Base-by-base conservation (phyloP, 2,797 vertebrate species). In the Zenarchopterus dispar region DNA sequence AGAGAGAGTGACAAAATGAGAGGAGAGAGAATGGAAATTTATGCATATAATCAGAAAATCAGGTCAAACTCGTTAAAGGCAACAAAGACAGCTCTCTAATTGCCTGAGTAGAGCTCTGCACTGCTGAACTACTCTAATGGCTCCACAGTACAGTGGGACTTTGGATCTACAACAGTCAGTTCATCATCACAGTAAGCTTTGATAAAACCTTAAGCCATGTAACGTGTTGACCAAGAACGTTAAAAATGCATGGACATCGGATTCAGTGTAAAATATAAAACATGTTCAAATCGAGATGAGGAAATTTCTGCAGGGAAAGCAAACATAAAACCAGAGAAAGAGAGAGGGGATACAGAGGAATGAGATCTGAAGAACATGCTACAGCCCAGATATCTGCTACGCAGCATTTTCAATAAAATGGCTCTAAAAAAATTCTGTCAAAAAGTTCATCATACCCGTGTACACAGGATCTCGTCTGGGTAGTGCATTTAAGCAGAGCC, bases 51-150 rank as follows among this genome's bases (percentile, higher is more conserved):
- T 84, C 84, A 71, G 78, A 21, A 70, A 84, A 88, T 73, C 24
- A 56, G 81, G 83, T 89, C 78, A 86, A 86, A 87, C 75, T 88
- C 46, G 67, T 87, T 81, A 84, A 75, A 84, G 57, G 57, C 65
- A 73, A 82, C 84, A 88, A 88, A 85, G 57, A 69, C 67, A 56
- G 67, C 55, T 11, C 61, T 71, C 53, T 75, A 75, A 85, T 75
- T 84, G 77, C 67, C 57, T 59, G 69, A 71, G 56, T 47, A 45
- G 49, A 58, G 71, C 50, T 44, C 51, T 22, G 50, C 55, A 26
- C 52, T 49, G 50, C 67, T 58, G 48, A 49, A 60, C 36, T 59
- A 59, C 61, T 66, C 67, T 61, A 44, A 56, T 18, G 8, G 41
- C 49, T 13, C 39, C 23, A 43, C 52, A 66, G 28, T 56, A 55